Evolutionary conservation across 2,797 vertebrate species (phyloP).

Genomic region (Trematomus bernacchii): DNA sequence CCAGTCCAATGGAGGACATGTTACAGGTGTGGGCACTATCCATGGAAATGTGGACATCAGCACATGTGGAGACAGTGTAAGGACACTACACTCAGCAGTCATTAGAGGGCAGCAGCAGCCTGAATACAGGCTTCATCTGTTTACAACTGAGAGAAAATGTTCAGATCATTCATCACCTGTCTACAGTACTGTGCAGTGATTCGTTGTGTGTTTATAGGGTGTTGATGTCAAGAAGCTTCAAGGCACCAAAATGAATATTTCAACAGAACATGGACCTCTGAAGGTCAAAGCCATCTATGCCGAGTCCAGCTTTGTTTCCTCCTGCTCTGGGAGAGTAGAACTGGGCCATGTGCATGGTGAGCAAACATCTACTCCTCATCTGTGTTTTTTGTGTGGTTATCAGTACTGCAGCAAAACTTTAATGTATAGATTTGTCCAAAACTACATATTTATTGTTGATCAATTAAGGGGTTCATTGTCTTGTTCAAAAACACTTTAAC

Average conservation of each 20-base stretch:
- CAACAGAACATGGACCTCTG: constrained; percentile 90
- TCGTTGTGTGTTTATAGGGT: constrained; percentile 80
- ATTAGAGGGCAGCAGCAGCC: constrained; percentile 70
- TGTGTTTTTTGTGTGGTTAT: background rate
- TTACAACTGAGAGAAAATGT: background rate
- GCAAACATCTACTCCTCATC: constrained; percentile 38
- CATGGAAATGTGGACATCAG: constrained; percentile 92
- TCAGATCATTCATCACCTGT: background rate
- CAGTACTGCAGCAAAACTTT: background rate
- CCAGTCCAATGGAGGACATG: constrained; percentile 87
- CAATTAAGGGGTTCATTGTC: too few relatives aligned
- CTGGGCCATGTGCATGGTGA: constrained; percentile 94
- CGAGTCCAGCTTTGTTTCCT: constrained; percentile 89
- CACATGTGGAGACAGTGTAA: constrained; percentile 90
- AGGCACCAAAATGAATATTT: constrained; percentile 91
- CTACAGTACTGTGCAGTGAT: constrained; percentile 3
- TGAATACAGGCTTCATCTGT: constrained; percentile 1
- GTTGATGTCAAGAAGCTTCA: constrained; percentile 94
- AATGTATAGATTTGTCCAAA: background rate
- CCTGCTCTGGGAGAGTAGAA: constrained; percentile 88
- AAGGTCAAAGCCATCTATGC: constrained; percentile 93
- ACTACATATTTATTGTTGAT: background rate
- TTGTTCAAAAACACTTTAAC: background rate
- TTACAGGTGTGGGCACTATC: constrained; percentile 91
- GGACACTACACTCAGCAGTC: constrained; percentile 43